These are phyloP conservation scores for Florisuga fusca DNA, from an alignment of 2,797 vertebrate species.

Conservation along the genomic window DNA sequence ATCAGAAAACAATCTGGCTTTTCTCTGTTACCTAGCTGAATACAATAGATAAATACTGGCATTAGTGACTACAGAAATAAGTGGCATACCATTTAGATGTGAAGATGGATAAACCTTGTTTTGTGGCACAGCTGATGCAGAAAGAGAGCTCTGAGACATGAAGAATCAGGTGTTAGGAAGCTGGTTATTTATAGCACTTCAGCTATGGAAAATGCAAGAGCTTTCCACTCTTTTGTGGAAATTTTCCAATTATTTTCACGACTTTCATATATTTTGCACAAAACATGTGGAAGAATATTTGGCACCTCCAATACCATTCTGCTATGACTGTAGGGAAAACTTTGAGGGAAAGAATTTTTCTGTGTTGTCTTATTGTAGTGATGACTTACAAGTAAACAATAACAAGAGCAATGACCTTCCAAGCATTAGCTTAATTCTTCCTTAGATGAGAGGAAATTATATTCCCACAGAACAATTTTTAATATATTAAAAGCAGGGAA, in stretches of 20 bases:
- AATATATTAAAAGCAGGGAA: neutral
- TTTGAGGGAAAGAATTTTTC: neutral
- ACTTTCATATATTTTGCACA: neutral
- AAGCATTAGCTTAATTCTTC: neutral
- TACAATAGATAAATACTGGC: neutral
- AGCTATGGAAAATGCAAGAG: neutral
- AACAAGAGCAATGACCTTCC: neutral
- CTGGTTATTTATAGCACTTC: neutral
- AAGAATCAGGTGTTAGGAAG: neutral
- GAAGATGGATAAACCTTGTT: neutral
- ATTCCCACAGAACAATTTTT: neutral
- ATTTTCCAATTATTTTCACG: neutral
- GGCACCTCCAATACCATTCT: neutral
- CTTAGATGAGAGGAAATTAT: neutral
- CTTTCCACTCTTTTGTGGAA: neutral
- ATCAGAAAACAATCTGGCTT: neutral
- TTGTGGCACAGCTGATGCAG: neutral
- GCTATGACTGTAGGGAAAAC: neutral
- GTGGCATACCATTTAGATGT: accelerated
- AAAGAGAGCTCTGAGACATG: neutral
- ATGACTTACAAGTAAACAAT: neutral
- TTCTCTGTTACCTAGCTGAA: neutral
- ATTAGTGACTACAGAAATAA: neutral
- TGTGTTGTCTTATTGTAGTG: neutral
- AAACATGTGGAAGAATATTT: neutral